Conservation (phyloP, 30 jellyfish, hydroid and myxozoan species). For the Pelagia noctiluca region DNA sequence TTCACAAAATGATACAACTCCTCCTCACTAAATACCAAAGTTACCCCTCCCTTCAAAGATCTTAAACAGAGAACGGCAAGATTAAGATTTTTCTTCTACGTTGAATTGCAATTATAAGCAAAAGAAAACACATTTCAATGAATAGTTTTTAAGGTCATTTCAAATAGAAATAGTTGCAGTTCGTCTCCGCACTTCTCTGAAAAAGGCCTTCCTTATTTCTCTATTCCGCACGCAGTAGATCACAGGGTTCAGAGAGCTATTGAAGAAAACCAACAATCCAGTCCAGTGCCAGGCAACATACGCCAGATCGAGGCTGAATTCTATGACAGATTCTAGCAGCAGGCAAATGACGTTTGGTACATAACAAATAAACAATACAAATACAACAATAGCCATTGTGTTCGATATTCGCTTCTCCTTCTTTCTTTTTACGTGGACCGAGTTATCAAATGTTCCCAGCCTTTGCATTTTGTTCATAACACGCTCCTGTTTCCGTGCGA, state of each 20-base stretch:
- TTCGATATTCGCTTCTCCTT: slow-evolving; percentile 53
- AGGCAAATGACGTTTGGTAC: slow-evolving; percentile 29
- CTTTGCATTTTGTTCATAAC: background rate
- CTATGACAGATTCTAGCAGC: slow-evolving; percentile 25
- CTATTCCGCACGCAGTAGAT: slow-evolving; percentile 46
- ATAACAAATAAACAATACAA: slow-evolving; percentile 47
- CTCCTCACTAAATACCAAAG: too few species aligned
- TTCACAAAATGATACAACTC: too few species aligned
- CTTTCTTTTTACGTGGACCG: background rate
- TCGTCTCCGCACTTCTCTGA: slow-evolving; percentile 5
- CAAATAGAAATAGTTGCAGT: too few species aligned
- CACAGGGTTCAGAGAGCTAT: slow-evolving; percentile 64
- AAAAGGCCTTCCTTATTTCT: slow-evolving; percentile 41
- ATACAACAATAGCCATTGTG: slow-evolving; percentile 52
- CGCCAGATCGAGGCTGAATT: slow-evolving; percentile 49
- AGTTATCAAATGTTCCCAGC: slow-evolving; percentile 1
- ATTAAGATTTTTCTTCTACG: too few species aligned
- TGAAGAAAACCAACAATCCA: slow-evolving; percentile 45
- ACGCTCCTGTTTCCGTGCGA: slow-evolving; percentile 3
- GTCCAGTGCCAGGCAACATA: slow-evolving; percentile 65
- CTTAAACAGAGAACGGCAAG: too few species aligned
- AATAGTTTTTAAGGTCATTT: too few species aligned
- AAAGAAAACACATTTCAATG: too few species aligned
- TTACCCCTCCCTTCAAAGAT: too few species aligned
- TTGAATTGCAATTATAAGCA: too few species aligned